Evolutionary conservation across 2,113 vertebrate species (phyloP), one percentile per base, ranked within the genome.

Genomic region (Stigmatopora nigra): DNA sequence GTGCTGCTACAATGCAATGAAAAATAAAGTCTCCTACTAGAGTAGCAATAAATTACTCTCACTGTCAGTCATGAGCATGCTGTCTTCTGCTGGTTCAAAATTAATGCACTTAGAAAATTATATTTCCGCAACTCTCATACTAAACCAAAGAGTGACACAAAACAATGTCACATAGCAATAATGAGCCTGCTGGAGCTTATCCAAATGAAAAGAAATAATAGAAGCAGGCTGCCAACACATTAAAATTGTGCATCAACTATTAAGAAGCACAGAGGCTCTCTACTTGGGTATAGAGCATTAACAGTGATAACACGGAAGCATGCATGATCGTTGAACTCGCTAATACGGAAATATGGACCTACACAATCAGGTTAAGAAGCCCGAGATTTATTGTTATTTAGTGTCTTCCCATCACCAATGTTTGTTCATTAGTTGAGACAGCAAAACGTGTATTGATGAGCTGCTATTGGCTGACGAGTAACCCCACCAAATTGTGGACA

Each of bases 151-250:
- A 61, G 58, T 57, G 22, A 76, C 66, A 80, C 68, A 46, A 65
- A 69, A 67, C 57, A 74, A 58, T 59, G 59, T 22, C 20, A 51
- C 56, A 46, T 70, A 46, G 56, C 51, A 61, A 44, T 66, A 70
- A 79, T 70, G 63, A 63, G 59, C 38, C 60, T 17, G 47, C 5
- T 80, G 82, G 73, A 78, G 61, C 68, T 11, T 41, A 76, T 78
- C 72, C 77, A 80, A 82, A 81, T 74, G 77, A 78, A 68, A 69
- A 22, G 65, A 73, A 77, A 72, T 77, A 73, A 84, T 73, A 72
- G 72, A 80, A 62, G 55, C 52, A 1, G 57, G 51, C 67, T 79
- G 71, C 77, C 72, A 71, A 77, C 72, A 70, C 77, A 82, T 79
- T 72, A 77, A 70, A 79, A 68, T 80, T 76, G 68, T 66, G 58